Evolutionary conservation across 2,888 invertebrate species (phyloP), one percentile per base, ranked within the genome.

Genomic region (Microplitis deprimator): DNA sequence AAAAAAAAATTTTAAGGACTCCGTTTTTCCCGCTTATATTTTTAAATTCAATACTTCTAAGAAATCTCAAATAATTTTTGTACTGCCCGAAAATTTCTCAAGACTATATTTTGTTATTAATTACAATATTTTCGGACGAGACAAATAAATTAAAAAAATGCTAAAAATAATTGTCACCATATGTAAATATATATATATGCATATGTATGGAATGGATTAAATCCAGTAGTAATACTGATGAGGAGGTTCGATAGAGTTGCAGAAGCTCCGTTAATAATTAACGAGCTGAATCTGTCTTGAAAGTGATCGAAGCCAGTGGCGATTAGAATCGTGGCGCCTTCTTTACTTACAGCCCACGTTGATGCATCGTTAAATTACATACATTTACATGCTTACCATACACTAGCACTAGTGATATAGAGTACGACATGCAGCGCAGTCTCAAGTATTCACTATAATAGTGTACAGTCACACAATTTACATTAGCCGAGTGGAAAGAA

Each of bases 241-340:
- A 5, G 16, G 60, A 71, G 38, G 39, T 38, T 39, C 59, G 71
- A 71, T 71, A 71, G 39, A 38, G 29, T 39, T 61, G 61, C 65
- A 65, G 38, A 67, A 68, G 10, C 61, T 68, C 50, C 61, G 68
- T 75, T 75, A 62, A 75, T 75, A 75, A 75, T 75, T 75, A 75
- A 69, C 68, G 68, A 75, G 68, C 59, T 75, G 71, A 41, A 60
- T 76, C 67, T 76, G 61, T 68, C 71, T 60, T 68, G 5, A 60
- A 50, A 75, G 40, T 78, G 78, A 81, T 81, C 77, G 78, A 79
- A 78, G 77, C 74, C 50, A 69, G 68, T 72, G 40, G 74, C 77
- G 79, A 79, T 81, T 79, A 77, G 81, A 79, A 78, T 79, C 77
- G 74, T 81, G 79, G 81, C 79, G 81, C 81, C 79, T 79, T 68